Percentiles rank a stretch among this genome's conserved stretches.
Conservation (phyloP, 2,888 invertebrate species). For the Poecilobothrus nobilitatus region DNA sequence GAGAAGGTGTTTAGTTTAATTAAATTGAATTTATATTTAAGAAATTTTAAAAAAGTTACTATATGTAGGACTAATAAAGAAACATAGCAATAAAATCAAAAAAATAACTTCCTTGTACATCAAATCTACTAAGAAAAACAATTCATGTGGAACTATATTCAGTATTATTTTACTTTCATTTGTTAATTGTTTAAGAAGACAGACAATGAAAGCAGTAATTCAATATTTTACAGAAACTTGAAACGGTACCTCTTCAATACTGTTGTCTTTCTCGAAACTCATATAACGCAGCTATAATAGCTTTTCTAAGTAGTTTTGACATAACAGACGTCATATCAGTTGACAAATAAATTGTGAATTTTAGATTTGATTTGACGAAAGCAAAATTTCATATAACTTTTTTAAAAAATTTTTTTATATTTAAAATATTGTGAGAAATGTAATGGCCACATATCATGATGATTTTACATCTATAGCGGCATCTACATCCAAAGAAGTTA, state of each 20-base stretch:
- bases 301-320: neutral
- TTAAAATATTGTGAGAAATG: neutral
- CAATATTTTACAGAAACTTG: too few relatives aligned
- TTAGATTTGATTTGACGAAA: conserved; percentile 1
- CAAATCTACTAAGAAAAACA: too few relatives aligned
- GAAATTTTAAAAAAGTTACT: too few relatives aligned
- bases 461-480: conserved; percentile 11
- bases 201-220: too few relatives aligned
- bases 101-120: too few relatives aligned
- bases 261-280: neutral
- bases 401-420: neutral
- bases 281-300: neutral
- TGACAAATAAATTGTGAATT: neutral
- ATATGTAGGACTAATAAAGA: too few relatives aligned
- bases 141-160: too few relatives aligned
- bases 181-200: too few relatives aligned
- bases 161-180: too few relatives aligned
- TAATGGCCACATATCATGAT: conserved; percentile 1
- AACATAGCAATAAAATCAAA: too few relatives aligned
- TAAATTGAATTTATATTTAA: too few relatives aligned
- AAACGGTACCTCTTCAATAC: neutral
- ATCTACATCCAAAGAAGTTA: conserved; percentile 19
- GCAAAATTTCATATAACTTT: neutral
- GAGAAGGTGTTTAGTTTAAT: too few relatives aligned
- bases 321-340: neutral